Evolutionary conservation across 1,140 invertebrate genomes (phyloP).

Genomic region (Plectrocnemia conspersa): DNA sequence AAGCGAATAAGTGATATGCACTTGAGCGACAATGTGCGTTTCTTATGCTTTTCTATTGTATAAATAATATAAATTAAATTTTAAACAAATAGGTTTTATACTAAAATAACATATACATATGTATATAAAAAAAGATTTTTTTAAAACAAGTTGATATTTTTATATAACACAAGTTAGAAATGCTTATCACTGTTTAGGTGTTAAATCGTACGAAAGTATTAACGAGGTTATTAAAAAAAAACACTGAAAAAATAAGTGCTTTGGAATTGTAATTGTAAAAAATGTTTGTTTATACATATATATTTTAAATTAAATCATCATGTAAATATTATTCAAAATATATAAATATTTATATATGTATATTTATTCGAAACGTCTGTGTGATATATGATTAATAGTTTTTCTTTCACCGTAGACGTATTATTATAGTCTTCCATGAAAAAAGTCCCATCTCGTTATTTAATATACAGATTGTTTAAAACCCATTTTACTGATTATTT

Average conservation of each 20-base stretch:
- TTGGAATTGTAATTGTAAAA: conserved; percentile 1
- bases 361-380: not conserved
- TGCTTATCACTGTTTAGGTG: not conserved
- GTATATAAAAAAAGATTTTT: not conserved
- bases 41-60: conserved; percentile 9
- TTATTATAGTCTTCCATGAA: conserved; percentile 21
- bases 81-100: not conserved
- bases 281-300: not conserved
- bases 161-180: not conserved
- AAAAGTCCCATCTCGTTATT: not conserved
- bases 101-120: not conserved
- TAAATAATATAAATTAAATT: conserved; percentile 12
- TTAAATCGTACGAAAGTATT: no score
- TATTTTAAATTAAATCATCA: conserved; percentile 9
- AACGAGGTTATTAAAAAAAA: not conserved
- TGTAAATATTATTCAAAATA: not conserved
- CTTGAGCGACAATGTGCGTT: no score
- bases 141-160: conserved; percentile 3
- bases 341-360: conserved; percentile 6
- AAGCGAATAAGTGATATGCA: conserved; percentile 18
- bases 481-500: no score
- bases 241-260: not conserved
- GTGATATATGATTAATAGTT: not conserved
- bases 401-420: conserved; percentile 17
- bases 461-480: no score